Base-by-base conservation (phyloP, 2,797 vertebrate genomes). In the Darevskia mixta region DNA sequence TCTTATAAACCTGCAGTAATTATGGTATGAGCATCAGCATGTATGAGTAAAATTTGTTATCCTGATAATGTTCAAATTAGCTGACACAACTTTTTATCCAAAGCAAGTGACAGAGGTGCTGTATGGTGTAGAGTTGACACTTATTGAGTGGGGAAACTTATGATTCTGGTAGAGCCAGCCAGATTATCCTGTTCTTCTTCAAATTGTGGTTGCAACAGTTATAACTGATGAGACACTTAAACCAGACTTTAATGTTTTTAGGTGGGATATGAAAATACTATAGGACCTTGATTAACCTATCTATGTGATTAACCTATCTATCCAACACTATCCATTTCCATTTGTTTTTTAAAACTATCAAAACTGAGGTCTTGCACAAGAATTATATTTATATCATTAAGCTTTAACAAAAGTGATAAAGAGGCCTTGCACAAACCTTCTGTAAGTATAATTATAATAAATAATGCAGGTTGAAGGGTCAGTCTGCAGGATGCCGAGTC, bases 21-120 rank as follows among this genome's bases (percentile, higher is more conserved):
- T 58, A 38, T 38, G 20, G 43, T 72, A 23, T 73, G 75, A 35
- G n/a, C 23, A 49, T 71, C 45, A 73, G 41, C 18, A 32, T 82
- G 71, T 41, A 49, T 83, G 29, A 83, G 69, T 13, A 82, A 82
- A 82, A 69, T 66, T 71, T 45, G 8, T 83, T 83, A 83, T 55
- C n/a, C 67, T 35, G 20, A 55, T 55, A 72, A 72, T 67, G 71
- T 55, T 32, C 67, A 83, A 83, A 64, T 64, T 10, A 83, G 66
- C n/a, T 55, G 82, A 55, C 67, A 83, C 17, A 49, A 55, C 4
- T 49, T 43, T n/a, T 41, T 8, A 45, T 49, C 66, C 29, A 49
- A 71, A 71, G 27, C 66, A n/a, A 55, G 45, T n/a, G 43, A 71
- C 5, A 7, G 4, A 71, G 29, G n/a, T 55, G 29, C 66, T 66